Evolutionary conservation across 2,888 invertebrate genomes (phyloP).

Genomic region (Ptilodon capucinus): DNA sequence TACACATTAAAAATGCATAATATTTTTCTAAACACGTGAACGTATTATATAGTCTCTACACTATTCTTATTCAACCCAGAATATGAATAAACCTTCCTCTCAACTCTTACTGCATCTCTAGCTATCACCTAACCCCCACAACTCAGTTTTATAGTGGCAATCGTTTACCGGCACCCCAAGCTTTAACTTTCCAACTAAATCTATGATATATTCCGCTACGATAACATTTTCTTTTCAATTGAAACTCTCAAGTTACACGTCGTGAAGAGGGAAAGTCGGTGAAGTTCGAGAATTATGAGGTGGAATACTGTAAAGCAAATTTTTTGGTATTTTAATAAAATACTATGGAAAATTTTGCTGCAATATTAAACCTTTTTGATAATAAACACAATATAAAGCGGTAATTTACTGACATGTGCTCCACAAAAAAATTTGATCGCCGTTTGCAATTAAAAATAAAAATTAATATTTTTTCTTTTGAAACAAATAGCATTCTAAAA

Average conservation of each 20-base stretch:
- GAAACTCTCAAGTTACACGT: conserved; percentile 10
- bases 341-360: too few species aligned
- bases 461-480: too few species aligned
- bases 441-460: too few species aligned
- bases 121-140: conserved; percentile 48
- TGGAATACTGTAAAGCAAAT: neutral
- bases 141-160: conserved; percentile 58
- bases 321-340: too few species aligned
- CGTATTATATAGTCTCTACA: too few species aligned
- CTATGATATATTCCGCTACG: conserved; percentile 31
- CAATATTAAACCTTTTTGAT: too few species aligned
- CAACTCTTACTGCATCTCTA: conserved; percentile 42
- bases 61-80: neutral
- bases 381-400: too few species aligned
- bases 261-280: neutral
- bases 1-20: too few species aligned
- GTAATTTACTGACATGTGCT: too few species aligned
- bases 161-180: conserved; percentile 46
- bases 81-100: conserved; percentile 7
- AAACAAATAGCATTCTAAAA: too few species aligned
- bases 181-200: conserved; percentile 38
- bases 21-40: too few species aligned
- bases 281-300: neutral
- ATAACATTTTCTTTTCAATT: conserved; percentile 28
- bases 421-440: too few species aligned